phyloP scores from a whole-genome alignment of 1,140 invertebrate genomes.

The Rhizoglyphus robini region DNA sequence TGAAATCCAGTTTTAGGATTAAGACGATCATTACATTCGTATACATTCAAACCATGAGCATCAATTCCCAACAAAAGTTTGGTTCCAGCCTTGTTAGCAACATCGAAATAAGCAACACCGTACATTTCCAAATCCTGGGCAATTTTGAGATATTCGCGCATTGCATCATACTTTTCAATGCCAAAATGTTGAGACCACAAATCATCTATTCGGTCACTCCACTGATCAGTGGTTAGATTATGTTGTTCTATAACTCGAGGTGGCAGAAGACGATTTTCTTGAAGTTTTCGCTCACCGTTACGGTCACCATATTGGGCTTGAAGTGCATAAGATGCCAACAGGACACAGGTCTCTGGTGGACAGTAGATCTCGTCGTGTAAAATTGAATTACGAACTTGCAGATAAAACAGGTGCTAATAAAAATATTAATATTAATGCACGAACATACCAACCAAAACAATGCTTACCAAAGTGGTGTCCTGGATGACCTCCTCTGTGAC shows the following conservation, averaged over 20 bases:
- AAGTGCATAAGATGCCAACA: conserved; percentile 93
- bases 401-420: conserved; percentile 43
- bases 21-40: conserved; percentile 56
- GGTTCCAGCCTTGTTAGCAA: conserved; percentile 58
- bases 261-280: conserved; percentile 79
- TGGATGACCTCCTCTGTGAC: conserved; percentile 97
- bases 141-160: conserved; percentile 63
- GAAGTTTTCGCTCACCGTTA: conserved; percentile 59
- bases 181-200: conserved; percentile 87
- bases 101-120: conserved; percentile 63
- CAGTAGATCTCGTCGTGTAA: conserved; percentile 76
- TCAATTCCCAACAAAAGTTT: conserved; percentile 58
- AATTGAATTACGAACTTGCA: conserved; percentile 49
- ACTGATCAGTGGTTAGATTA: conserved; percentile 92
- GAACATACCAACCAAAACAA: conserved; percentile 24
- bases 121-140: conserved; percentile 59
- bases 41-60: conserved; percentile 60
- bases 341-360: conserved; percentile 93
- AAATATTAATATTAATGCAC: not conserved
- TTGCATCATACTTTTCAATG: conserved; percentile 68
- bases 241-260: conserved; percentile 83
- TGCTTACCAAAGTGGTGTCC: conserved; percentile 66
- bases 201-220: conserved; percentile 91
- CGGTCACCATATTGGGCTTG: conserved; percentile 91
- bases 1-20: conserved; percentile 98